These are phyloP conservation scores for Florisuga fusca DNA, from an alignment of 2,797 vertebrate genomes.

Conservation along the genomic window DNA sequence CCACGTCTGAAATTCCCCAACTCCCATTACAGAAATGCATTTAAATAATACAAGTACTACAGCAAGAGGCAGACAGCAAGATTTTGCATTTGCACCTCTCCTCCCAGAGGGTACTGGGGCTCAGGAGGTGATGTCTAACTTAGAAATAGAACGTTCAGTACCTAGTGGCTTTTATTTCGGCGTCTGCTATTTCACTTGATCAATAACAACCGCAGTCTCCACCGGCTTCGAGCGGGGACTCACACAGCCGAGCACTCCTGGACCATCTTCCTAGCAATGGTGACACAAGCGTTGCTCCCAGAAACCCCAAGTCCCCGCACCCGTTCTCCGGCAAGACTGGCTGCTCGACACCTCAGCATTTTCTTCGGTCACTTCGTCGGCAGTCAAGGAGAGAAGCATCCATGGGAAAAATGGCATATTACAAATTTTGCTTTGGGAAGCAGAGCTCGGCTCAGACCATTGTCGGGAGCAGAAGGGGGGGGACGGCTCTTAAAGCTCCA, in stretches of 20 bases:
- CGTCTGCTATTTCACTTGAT: conserved; percentile 83
- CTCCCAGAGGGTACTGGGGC: background rate
- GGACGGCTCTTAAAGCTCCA: conserved; percentile 93
- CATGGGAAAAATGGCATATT: conserved; percentile 94
- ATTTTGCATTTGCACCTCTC: conserved; percentile 1
- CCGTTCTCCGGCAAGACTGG: conserved; percentile 61
- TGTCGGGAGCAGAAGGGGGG: conserved; percentile 80
- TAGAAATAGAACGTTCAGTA: conserved; percentile 70
- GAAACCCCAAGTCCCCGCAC: conserved; percentile 53
- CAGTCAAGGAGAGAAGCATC: conserved; percentile 79
- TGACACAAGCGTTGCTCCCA: conserved; percentile 75
- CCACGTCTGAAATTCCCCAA: conserved; percentile 33
- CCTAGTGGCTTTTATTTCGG: conserved; percentile 78
- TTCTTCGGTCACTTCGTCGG: conserved; percentile 74
- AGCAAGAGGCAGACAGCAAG: background rate
- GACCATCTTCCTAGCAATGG: conserved; percentile 80
- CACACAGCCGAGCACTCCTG: conserved; percentile 78
- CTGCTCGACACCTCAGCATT: conserved; percentile 73
- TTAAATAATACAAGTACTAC: conserved; percentile 25
- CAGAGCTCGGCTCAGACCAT: conserved; percentile 94
- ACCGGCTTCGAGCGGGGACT: conserved; percentile 66
- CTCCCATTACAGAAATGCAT: conserved; percentile 1
- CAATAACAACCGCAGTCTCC: conserved; percentile 84
- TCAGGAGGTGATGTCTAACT: conserved; percentile 7
- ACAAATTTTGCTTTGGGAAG: conserved; percentile 90